These are phyloP conservation scores for Byasa hedistus DNA, from an alignment of 2,888 invertebrate genomes.

Conservation along the genomic window DNA sequence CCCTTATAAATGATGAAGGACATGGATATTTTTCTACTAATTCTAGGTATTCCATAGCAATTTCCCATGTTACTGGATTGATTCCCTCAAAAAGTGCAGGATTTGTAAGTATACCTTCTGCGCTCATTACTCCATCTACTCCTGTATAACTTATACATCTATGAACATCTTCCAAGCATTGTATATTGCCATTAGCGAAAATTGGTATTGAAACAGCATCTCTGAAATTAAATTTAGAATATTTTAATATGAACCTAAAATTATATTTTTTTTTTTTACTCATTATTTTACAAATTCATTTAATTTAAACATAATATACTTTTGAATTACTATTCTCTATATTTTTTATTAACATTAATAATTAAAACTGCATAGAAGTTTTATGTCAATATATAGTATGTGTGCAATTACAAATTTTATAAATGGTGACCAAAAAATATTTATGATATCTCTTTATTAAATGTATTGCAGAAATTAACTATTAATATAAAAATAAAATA, in stretches of 20 bases:
- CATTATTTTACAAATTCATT: no score
- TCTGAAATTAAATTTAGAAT: slow-evolving; percentile 69
- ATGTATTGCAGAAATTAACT: no score
- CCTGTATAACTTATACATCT: slow-evolving; percentile 92
- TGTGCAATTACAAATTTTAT: no score
- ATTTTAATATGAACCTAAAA: neutral
- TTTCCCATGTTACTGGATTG: slow-evolving; percentile 92
- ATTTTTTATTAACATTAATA: no score
- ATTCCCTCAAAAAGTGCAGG: slow-evolving; percentile 92
- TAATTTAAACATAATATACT: no score
- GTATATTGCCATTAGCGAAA: slow-evolving; percentile 98
- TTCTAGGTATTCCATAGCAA: slow-evolving; percentile 92
- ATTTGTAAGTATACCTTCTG: slow-evolving; percentile 98
- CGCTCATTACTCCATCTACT: slow-evolving; percentile 93
- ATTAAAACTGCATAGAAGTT: no score
- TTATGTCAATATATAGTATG: no score
- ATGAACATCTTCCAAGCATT: slow-evolving; percentile 91
- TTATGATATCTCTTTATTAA: no score
- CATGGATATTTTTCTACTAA: slow-evolving; percentile 91
- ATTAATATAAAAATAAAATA: no score
- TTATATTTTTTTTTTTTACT: no score
- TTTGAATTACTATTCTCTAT: no score
- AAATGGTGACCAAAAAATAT: no score
- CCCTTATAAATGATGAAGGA: slow-evolving; percentile 92
- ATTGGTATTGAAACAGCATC: slow-evolving; percentile 94